Evolutionary conservation across 2,888 invertebrate genomes (phyloP).

Genomic region (Lasius fuliginosus): DNA sequence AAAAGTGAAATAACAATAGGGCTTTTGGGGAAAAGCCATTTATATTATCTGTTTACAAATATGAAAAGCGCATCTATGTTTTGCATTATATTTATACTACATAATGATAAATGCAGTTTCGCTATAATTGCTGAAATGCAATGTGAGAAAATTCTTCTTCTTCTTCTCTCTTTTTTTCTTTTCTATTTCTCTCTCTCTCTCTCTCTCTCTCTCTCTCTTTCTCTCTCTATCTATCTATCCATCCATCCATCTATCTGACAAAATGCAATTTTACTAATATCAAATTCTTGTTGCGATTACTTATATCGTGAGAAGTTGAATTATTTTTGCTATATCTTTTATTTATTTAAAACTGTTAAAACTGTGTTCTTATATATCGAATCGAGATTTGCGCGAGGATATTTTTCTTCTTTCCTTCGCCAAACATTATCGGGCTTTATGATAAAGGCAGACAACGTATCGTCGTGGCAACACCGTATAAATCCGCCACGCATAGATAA

Average conservation of each 20-base stretch:
- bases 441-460: constrained; percentile 55
- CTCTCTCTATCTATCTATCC: no score
- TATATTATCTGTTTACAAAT: neutral
- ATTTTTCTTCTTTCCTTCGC: constrained; percentile 27
- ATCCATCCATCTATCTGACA: neutral
- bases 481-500: constrained; percentile 54
- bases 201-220: no score
- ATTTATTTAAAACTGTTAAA: neutral
- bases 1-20: constrained; percentile 15
- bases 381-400: constrained; percentile 15
- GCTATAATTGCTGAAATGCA: neutral
- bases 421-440: constrained; percentile 30
- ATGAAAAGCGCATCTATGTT: neutral
- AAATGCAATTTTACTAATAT: neutral
- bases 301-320: neutral
- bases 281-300: neutral
- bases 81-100: neutral
- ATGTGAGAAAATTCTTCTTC: no score
- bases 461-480: constrained; percentile 41
- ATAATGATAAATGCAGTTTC: neutral
- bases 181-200: no score
- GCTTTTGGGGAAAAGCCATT: constrained; percentile 23
- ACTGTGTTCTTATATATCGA: neutral
- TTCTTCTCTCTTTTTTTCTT: neutral
- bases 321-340: neutral